Evolutionary conservation across 1,140 invertebrate genomes (phyloP).

Genomic region (Lordiphosa mommai): DNA sequence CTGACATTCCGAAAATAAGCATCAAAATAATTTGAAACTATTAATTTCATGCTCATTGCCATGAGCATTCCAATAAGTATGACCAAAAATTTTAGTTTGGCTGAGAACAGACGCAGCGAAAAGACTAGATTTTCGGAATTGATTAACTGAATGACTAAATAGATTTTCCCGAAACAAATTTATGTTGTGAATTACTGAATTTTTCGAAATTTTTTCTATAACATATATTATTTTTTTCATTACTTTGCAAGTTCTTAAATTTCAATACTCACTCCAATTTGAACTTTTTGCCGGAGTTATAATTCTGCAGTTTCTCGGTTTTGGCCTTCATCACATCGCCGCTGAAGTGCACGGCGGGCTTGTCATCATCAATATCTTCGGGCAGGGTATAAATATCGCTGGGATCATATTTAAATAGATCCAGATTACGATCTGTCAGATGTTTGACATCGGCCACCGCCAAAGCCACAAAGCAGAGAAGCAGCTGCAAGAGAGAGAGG

Average conservation of each 20-base stretch:
- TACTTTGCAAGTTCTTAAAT: conserved; percentile 3
- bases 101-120: no score
- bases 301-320: conserved; percentile 65
- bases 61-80: no score
- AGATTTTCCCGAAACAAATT: no score
- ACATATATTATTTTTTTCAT: no score
- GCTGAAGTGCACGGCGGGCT: conserved; percentile 66
- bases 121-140: no score
- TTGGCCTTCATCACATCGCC: conserved; percentile 77
- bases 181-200: no score
- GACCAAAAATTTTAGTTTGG: no score
- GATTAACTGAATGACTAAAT: no score
- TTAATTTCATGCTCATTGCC: no score
- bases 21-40: no score
- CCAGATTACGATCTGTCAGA: conserved; percentile 66
- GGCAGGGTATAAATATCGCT: conserved; percentile 73
- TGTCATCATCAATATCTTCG: conserved; percentile 78
- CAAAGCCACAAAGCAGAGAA: conserved; percentile 59
- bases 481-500: conserved; percentile 31
- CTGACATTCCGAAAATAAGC: no score
- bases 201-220: no score
- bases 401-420: conserved; percentile 77
- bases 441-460: conserved; percentile 66
- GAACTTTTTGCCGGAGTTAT: conserved; percentile 73
- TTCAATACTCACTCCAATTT: conserved; percentile 61